A percentile compares a stretch with the other conserved stretches of the same genome.
phyloP scores from a whole-genome alignment of 1,140 invertebrate genomes.

The Aphis craccivora region DNA sequence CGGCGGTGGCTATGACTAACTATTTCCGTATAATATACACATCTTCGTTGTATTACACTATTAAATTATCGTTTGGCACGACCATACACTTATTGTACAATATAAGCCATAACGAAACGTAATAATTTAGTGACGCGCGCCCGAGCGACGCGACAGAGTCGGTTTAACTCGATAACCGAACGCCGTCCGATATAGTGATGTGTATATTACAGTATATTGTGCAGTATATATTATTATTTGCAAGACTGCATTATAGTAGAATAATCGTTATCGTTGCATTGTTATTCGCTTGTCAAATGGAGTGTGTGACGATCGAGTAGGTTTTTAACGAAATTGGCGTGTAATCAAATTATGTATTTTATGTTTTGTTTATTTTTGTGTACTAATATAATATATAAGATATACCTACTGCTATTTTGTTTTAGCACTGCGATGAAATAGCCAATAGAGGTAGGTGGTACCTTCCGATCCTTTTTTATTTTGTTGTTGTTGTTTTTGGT shows the following conservation, averaged over 20 bases:
- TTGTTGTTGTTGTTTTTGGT: not conserved
- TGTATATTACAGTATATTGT: too few relatives aligned
- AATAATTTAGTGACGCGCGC: not conserved
- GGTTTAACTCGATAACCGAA: not conserved
- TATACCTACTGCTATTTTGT: not conserved
- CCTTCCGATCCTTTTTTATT: not conserved
- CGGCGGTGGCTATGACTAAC: not conserved
- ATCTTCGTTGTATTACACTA: not conserved
- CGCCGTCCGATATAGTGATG: not conserved
- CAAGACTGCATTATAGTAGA: too few relatives aligned
- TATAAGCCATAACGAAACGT: not conserved
- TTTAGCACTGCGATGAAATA: not conserved
- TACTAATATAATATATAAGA: too few relatives aligned
- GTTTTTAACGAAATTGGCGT: not conserved
- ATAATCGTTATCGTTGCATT: not conserved
- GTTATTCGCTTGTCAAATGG: not conserved
- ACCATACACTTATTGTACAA: not conserved
- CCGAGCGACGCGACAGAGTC: not conserved
- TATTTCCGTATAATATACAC: too few relatives aligned
- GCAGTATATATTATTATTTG: too few relatives aligned
- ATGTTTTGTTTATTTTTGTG: not conserved
- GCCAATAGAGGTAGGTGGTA: too few relatives aligned
- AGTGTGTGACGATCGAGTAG: not conserved
- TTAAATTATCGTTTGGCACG: not conserved
- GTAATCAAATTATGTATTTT: not conserved